Base-by-base conservation (phyloP, 1,140 invertebrate species). In the Adelges cooleyi region DNA sequence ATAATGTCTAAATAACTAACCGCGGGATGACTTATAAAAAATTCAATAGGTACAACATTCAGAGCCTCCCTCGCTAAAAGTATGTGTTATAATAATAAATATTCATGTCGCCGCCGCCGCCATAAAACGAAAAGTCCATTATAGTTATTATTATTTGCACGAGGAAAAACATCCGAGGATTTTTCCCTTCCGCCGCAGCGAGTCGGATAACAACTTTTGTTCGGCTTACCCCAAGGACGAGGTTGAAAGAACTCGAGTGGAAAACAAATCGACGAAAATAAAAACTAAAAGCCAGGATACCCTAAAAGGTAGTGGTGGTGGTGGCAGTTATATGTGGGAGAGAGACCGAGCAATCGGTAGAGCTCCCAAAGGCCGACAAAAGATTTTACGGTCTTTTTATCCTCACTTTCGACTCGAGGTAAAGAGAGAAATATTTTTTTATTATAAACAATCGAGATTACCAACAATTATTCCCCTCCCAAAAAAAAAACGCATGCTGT, bases 161-260 rank as follows among this genome's bases (percentile, higher is more conserved):
- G 44, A 62, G 42, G 53, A 62, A 62, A 56, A 48, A 62, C 56
- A 62, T 62, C 56, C 56, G 25, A 62, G 29, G 53, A 59, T 62
- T 46, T 44, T 46, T 13, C 29, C 27, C 25, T 36, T 42, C 44
- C 56, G 4, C 15, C 40, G 40, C 15, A n/a, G 4, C 11, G 40
- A 44, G 15, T 44, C 15, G 40, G 29, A 33, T 33, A n/a, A n/a
- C n/a, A n/a, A n/a, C n/a, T n/a, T n/a, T n/a, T n/a, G n/a, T n/a
- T n/a, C n/a, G n/a, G n/a, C n/a, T n/a, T n/a, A n/a, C n/a, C n/a
- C n/a, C n/a, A n/a, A n/a, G n/a, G n/a, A n/a, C n/a, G n/a, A n/a
- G n/a, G n/a, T n/a, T n/a, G 29, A 33, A 6, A 33, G 29, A 33
- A 6, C 11, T 33, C 11, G 29, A n/a, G n/a, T n/a, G 11, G 17